Conservation (phyloP, 2,113 vertebrate genomes). For the Zootoca vivipara region DNA sequence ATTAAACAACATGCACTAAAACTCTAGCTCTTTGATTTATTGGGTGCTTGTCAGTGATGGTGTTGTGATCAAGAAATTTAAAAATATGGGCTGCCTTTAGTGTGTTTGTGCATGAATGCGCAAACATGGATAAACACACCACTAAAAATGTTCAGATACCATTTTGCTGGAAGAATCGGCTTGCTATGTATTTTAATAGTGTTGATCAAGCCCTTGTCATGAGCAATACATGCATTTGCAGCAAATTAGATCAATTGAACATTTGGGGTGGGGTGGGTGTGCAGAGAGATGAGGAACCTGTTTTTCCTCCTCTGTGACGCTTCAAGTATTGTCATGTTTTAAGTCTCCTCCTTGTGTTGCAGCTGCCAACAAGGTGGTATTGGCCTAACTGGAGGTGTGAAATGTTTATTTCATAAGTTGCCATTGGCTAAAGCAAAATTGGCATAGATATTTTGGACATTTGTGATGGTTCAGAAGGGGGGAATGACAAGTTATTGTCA, state of each 20-base stretch:
- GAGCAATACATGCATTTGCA: not conserved
- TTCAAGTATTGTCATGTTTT: not conserved
- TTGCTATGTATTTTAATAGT: not conserved
- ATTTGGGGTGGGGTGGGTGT: no score
- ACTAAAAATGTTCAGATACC: constrained; percentile 11
- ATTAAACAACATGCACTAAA: constrained; percentile 39
- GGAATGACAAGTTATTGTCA: not conserved
- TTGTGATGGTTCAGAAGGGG: not conserved
- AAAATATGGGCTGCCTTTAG: constrained; percentile 29
- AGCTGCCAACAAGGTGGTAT: not conserved
- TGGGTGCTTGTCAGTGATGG: constrained; percentile 39
- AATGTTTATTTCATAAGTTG: constrained; percentile 26
- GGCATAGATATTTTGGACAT: not conserved
- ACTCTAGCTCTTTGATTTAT: constrained; percentile 13
- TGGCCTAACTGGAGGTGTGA: constrained; percentile 20
- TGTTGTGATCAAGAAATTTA: constrained; percentile 43
- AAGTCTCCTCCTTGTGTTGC: not conserved
- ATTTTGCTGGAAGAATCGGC: not conserved
- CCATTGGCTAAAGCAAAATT: constrained; percentile 12
- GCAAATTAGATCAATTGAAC: not conserved
- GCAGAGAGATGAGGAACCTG: no score
- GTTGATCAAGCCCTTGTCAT: not conserved
- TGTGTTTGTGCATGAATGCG: not conserved
- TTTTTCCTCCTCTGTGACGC: not conserved
- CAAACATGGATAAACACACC: not conserved